These are phyloP conservation scores for Psococerastis gibbosa DNA, from an alignment of 2,888 invertebrate genomes.

Conservation along the genomic window DNA sequence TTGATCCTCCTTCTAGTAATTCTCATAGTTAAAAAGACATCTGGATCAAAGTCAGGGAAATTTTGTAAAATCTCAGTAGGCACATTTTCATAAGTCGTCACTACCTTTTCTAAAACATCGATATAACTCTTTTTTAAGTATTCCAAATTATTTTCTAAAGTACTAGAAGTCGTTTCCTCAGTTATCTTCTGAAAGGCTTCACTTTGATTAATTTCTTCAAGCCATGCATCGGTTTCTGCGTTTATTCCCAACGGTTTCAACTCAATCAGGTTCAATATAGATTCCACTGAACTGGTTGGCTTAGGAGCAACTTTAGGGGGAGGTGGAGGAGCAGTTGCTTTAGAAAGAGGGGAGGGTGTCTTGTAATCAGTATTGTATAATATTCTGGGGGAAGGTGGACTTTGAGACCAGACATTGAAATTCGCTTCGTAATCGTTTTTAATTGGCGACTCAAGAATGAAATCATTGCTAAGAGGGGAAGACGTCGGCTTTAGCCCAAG, in stretches of 20 bases:
- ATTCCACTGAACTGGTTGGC: too few species aligned
- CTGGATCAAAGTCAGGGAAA: conserved; percentile 38
- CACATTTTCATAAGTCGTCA: conserved; percentile 39
- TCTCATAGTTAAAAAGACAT: conserved; percentile 27
- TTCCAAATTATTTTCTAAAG: conserved; percentile 7
- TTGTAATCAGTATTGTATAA: too few species aligned
- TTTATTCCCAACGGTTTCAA: conserved; percentile 5
- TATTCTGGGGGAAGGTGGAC: too few species aligned
- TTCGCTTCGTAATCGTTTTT: too few species aligned
- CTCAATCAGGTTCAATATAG: too few species aligned
- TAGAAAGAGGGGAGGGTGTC: too few species aligned
- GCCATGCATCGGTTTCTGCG: background rate
- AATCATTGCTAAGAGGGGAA: too few species aligned
- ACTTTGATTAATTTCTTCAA: conserved; percentile 6
- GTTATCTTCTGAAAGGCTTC: background rate
- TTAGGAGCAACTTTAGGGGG: too few species aligned
- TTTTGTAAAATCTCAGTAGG: conserved; percentile 38
- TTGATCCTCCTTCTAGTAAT: conserved; percentile 39
- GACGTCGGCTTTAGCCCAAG: too few species aligned
- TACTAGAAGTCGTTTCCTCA: background rate
- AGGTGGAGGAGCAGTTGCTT: too few species aligned
- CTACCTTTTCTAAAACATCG: conserved; percentile 42
- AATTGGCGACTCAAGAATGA: too few species aligned
- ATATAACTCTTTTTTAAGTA: conserved; percentile 33
- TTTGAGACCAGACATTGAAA: too few species aligned